Conservation (phyloP, 2,888 invertebrate genomes). For the Agrochola circellaris region DNA sequence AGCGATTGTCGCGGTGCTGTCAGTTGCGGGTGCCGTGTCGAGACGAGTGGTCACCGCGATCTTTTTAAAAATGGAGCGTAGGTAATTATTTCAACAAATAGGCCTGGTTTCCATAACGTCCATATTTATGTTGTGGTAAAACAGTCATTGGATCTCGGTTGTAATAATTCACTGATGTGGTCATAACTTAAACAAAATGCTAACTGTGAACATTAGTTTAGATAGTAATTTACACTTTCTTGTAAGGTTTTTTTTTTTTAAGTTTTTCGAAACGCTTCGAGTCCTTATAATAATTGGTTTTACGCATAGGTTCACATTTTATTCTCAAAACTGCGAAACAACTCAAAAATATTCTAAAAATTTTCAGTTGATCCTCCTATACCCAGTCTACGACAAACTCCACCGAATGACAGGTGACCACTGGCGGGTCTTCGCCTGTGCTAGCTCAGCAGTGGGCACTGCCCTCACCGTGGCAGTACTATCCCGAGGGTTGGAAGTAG, state of each 20-base stretch:
- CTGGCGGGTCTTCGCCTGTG: conserved; percentile 85
- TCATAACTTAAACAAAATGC: neutral
- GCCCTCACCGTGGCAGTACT: conserved; percentile 83
- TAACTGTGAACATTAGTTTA: neutral
- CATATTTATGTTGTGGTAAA: neutral
- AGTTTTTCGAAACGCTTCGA: too few relatives aligned
- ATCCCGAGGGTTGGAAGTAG: conserved; percentile 80
- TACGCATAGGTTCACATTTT: neutral
- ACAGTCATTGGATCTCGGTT: neutral
- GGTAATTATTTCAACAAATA: too few relatives aligned
- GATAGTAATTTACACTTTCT: neutral
- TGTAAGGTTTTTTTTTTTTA: too few relatives aligned
- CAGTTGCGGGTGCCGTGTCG: too few relatives aligned
- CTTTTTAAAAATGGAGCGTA: too few relatives aligned
- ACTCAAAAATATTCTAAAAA: rapidly evolving
- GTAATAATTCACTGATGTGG: neutral
- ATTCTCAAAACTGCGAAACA: neutral
- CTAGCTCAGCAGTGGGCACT: conserved; percentile 84
- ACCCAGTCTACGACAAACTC: conserved; percentile 85
- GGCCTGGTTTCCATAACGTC: too few relatives aligned
- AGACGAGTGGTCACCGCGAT: too few relatives aligned
- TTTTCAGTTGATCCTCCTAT: conserved; percentile 85
- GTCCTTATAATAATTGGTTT: too few relatives aligned
- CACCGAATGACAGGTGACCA: conserved; percentile 83
- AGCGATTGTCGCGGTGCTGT: too few relatives aligned